Conservation (phyloP, 2,888 invertebrate species). For the Trissolcus brochymenae region DNA sequence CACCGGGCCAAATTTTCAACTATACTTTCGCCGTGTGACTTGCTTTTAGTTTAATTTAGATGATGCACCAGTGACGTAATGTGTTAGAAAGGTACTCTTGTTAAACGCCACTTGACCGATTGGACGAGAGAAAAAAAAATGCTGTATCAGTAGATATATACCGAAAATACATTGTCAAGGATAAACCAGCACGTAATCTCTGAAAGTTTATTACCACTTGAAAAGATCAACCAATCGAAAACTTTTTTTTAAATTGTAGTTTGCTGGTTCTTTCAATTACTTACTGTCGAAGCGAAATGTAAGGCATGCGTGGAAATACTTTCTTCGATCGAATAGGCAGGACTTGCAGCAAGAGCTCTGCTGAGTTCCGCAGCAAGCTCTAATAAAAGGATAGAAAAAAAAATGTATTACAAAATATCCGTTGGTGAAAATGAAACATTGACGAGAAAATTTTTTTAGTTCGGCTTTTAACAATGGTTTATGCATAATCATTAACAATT, state of each 20-base stretch:
- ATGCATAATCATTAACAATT: no score
- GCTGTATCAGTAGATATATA: constrained; percentile 15
- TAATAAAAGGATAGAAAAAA: constrained; percentile 29
- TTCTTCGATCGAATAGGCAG: constrained; percentile 42
- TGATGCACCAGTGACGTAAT: constrained; percentile 67
- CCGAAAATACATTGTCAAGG: constrained; percentile 20
- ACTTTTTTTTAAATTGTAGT: background rate
- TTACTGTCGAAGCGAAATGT: constrained; percentile 55
- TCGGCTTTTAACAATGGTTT: no score
- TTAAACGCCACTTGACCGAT: constrained; percentile 63
- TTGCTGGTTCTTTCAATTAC: background rate
- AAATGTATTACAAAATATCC: background rate
- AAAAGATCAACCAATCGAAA: constrained; percentile 2
- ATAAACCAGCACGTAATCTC: background rate
- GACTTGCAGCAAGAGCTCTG: constrained; percentile 54
- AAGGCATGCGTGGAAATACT: constrained; percentile 51
- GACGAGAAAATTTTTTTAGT: no score
- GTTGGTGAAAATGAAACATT: no score
- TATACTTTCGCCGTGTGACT: constrained; percentile 66
- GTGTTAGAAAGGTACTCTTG: constrained; percentile 64
- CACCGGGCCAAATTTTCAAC: constrained; percentile 68
- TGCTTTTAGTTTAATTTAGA: constrained; percentile 70
- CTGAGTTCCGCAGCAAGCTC: constrained; percentile 54
- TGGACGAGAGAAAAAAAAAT: constrained; percentile 40
- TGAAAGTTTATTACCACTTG: no score